These are phyloP conservation scores for Amblyopsis rosae DNA, from an alignment of 2,113 vertebrate genomes.

Conservation along the genomic window DNA sequence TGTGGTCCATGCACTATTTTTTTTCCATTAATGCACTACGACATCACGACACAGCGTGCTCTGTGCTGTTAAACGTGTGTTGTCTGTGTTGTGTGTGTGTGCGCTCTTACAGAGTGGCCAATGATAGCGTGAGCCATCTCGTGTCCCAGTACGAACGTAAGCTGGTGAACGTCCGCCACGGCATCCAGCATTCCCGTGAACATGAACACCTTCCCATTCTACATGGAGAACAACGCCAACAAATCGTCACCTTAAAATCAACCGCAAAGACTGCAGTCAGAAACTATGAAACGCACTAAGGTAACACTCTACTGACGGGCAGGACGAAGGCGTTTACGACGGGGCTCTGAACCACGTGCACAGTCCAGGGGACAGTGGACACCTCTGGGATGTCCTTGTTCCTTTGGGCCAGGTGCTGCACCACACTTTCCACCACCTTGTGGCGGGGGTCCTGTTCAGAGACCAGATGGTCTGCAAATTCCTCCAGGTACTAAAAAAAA, in stretches of 20 bases:
- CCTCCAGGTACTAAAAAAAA: conserved; percentile 81
- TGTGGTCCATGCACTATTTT: too few relatives aligned
- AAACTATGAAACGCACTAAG: too few relatives aligned
- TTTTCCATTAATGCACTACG: too few relatives aligned
- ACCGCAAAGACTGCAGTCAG: too few relatives aligned
- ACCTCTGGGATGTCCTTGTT: conserved; percentile 88
- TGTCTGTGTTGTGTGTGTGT: background rate
- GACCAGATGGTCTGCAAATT: conserved; percentile 80
- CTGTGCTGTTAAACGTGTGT: background rate
- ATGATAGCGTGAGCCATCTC: conserved; percentile 93
- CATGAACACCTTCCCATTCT: conserved; percentile 93
- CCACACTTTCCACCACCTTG: conserved; percentile 79
- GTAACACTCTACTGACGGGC: conserved; percentile 78
- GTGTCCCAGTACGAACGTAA: conserved; percentile 88
- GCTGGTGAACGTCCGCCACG: conserved; percentile 86
- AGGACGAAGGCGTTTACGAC: conserved; percentile 88
- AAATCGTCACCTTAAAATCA: conserved; percentile 15
- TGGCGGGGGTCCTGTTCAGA: conserved; percentile 80
- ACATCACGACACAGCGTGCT: too few relatives aligned
- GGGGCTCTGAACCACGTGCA: conserved; percentile 86
- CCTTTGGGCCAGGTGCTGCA: conserved; percentile 82
- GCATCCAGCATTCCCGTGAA: conserved; percentile 90
- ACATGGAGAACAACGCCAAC: conserved; percentile 19
- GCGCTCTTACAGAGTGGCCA: conserved; percentile 87
- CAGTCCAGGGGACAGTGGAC: conserved; percentile 79